These are phyloP conservation scores for Corythoichthys haematopterus DNA, from an alignment of 2,113 vertebrate genomes.

Conservation along the genomic window DNA sequence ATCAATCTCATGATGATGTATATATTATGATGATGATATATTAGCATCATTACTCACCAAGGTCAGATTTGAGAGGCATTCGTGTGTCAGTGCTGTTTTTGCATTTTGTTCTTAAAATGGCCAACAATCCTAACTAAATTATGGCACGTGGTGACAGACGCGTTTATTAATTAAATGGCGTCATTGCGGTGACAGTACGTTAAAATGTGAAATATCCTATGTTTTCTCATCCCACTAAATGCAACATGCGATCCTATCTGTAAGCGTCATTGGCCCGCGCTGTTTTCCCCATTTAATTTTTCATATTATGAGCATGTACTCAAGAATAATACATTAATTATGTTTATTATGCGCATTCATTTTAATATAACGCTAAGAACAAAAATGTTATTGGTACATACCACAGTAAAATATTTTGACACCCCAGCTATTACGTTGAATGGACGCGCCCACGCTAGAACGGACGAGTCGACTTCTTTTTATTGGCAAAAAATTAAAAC, in stretches of 20 bases:
- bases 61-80: background rate
- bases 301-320: background rate
- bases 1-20: background rate
- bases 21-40: background rate
- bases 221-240: background rate
- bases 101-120: background rate
- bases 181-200: background rate
- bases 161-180: background rate
- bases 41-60: too few relatives aligned
- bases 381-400: too few relatives aligned
- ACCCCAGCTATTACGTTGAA: constrained; percentile 18
- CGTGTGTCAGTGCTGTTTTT: background rate
- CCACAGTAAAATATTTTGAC: background rate
- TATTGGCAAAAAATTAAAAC: background rate
- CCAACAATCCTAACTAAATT: background rate
- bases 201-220: background rate
- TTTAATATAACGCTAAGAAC: background rate
- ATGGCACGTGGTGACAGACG: background rate
- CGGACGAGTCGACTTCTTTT: constrained; percentile 17
- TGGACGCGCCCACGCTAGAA: constrained; percentile 49
- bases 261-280: too few relatives aligned
- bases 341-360: background rate
- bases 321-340: background rate
- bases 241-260: background rate
- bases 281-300: background rate